Base-by-base conservation (phyloP, 2,888 invertebrate genomes). In the Bhutanitis thaidina region DNA sequence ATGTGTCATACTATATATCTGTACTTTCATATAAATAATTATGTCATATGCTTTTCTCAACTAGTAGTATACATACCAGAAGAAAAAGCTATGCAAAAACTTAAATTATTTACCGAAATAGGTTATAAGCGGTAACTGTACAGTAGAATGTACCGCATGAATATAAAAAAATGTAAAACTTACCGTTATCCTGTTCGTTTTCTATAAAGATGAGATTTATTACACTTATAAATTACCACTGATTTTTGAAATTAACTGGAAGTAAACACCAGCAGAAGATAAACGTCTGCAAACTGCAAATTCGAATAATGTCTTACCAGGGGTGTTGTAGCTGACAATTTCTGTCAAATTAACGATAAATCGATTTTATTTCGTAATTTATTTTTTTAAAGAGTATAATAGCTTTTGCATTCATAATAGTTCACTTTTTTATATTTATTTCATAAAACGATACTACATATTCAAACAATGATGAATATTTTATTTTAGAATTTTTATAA, bases 161-260 rank as follows among this genome's bases (percentile, higher is more conserved):
- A 16, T 37, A 39, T 34, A 36, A 39, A 16, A 12, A 51, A 48
- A 52, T 35, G 59, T 44, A 49, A 56, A 51, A 77, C 82, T 74
- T 61, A 81, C 83, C 74, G 64, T 64, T 59, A 58, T 70, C 56
- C 37, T 39, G 36, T 30, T 34, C 35, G 35, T 48, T 69, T 58
- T 60, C 60, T 62, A 61, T 64, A 62, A 64, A 57, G 65, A 62
- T 69, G 65, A 61, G 63, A 60, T 65, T 64, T 72, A 70, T 66
- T 66, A 65, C 83, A 87, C 84, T 83, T 78, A 77, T 80, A 85
- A 84, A 84, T 80, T 84, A 82, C 59, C 84, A 84, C 85, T 60
- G 71, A 77, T 73, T 79, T 79, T 79, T 77, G 67, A 74, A 81
- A 77, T 74, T 71, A 73, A 74, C 69, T 68, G 66, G 68, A 84